These are phyloP conservation scores for Nebria brevicollis DNA, from an alignment of 2,888 invertebrate species.

Conservation along the genomic window DNA sequence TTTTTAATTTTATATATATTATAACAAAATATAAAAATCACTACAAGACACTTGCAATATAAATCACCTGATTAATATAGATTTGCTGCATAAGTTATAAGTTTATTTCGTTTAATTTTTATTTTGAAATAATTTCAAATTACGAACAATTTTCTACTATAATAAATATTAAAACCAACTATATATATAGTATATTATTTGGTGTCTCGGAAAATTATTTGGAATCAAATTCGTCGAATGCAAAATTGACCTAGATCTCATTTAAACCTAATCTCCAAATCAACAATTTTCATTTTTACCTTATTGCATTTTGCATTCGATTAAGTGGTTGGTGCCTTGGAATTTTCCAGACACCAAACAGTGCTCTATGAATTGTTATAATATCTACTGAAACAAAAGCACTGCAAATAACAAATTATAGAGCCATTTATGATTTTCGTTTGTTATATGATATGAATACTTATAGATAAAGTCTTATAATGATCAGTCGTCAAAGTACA, in stretches of 20 bases:
- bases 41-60: constrained; percentile 63
- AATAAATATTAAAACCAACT: neutral
- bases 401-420: constrained; percentile 47
- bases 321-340: neutral
- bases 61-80: constrained; percentile 60
- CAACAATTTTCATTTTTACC: neutral
- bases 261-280: neutral
- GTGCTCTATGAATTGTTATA: constrained; percentile 48
- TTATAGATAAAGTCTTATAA: constrained; percentile 7
- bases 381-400: constrained; percentile 37
- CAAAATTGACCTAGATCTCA: neutral
- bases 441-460: neutral
- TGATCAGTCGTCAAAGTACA: constrained; percentile 46
- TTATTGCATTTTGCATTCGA: neutral
- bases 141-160: neutral
- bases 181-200: neutral
- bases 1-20: constrained; percentile 45
- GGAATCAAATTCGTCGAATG: neutral
- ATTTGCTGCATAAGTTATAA: constrained; percentile 61
- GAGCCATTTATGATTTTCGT: constrained; percentile 26
- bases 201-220: neutral
- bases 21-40: constrained; percentile 53
- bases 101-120: constrained; percentile 50
- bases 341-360: constrained; percentile 4
- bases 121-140: neutral